A percentile compares a stretch with the other conserved stretches of the same genome.
Conservation (phyloP, 2,113 vertebrate species). For the Hemibagrus wyckioides region DNA sequence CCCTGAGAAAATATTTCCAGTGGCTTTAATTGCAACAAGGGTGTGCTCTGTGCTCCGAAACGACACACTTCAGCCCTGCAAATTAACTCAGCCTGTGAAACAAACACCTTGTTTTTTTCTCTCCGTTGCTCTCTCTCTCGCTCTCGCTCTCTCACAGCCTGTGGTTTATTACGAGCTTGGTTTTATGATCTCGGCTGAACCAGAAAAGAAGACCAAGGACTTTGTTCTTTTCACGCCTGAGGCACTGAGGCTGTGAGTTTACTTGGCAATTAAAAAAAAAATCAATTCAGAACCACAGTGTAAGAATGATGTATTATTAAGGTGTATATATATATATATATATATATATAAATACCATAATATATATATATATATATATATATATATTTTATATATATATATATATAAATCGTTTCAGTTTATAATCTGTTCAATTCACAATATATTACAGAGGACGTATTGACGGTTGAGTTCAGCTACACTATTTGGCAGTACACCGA, state of each 20-base stretch:
- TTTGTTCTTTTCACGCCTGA: slow-evolving; percentile 32
- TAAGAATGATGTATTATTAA: not conserved
- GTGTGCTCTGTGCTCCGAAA: slow-evolving; percentile 49
- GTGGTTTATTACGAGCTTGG: slow-evolving; percentile 18
- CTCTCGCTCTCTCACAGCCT: slow-evolving; percentile 3
- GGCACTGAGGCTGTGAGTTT: slow-evolving; percentile 23
- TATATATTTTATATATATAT: not conserved
- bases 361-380: no score
- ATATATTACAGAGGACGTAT: slow-evolving; percentile 3
- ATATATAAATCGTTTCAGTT: not conserved
- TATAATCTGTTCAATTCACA: not conserved
- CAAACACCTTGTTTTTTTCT: slow-evolving; percentile 46
- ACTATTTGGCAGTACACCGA: slow-evolving; percentile 45
- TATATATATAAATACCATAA: no score
- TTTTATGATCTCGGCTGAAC: slow-evolving; percentile 45
- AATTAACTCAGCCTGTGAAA: slow-evolving; percentile 50
- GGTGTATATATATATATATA: not conserved
- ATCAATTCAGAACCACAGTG: not conserved
- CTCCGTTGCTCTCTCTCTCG: slow-evolving; percentile 3
- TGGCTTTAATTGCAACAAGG: slow-evolving; percentile 58
- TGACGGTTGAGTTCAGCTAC: not conserved
- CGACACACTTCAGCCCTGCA: slow-evolving; percentile 43
- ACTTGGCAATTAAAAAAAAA: slow-evolving; percentile 7
- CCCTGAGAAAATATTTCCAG: slow-evolving; percentile 60
- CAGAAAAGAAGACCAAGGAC: slow-evolving; percentile 32